Evolutionary conservation across 1,140 invertebrate genomes (phyloP), one percentile per base, ranked within the genome.

Genomic region (Neodiprion pinetum): DNA sequence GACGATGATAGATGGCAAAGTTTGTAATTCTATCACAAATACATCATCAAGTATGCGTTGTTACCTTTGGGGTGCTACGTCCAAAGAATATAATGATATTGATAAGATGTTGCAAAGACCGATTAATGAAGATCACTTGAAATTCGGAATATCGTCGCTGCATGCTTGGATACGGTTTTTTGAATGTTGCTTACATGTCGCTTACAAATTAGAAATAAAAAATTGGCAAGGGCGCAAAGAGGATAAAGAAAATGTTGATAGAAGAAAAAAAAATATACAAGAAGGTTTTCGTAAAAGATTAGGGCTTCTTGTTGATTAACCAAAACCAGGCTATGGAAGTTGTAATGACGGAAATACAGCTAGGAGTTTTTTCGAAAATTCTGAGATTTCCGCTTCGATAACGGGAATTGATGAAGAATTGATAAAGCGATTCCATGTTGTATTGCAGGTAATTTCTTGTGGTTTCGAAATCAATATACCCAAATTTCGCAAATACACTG

Each of bases 21-120:
- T 70, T 83, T 88, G 70, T 79, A 84, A 48, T 87, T 88, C 28
- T 86, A 87, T 79, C 85, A 86, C 84, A 47, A 84, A 87, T 67
- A 88, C 79, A 40, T 74, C 17, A 48, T 82, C 79, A n/a, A 78
- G 23, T 9, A 78, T 75, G 73, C 50, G 8, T 1, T 78, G 77
- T 70, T 77, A 78, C 72, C 66, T 78, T n/a, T 82, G 80, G 74
- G 78, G 78, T 8, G 67, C 23, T 53, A 82, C 80, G 0, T 81
- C 80, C 21, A 79, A 78, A 75, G 23, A 76, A 23, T 81, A 77
- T 71, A 81, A 81, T 74, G 67, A 80, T 75, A 53, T 53, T 14
- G 50, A 53, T 14, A 53, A 53, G 50, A 53, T 53, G 50, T 53
- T 53, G 50, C 50, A 53, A 53, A 53, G 50, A 53, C 50, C 50